Evolutionary conservation across 2,113 vertebrate genomes (phyloP).

Genomic region (Rafetus swinhoei): DNA sequence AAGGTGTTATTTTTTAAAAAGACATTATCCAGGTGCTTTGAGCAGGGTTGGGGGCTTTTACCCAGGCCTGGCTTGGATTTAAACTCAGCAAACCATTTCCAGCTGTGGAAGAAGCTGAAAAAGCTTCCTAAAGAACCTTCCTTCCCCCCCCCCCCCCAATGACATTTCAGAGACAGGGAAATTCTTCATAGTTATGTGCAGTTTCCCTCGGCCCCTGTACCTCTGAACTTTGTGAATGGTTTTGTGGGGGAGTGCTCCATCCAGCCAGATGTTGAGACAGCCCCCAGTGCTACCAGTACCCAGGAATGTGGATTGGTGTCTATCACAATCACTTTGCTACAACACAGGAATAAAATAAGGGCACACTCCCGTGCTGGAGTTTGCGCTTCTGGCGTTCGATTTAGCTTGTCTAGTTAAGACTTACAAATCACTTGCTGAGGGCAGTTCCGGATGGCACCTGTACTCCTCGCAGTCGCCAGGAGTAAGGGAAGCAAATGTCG

Average conservation of each 20-base stretch:
- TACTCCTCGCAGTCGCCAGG: no score
- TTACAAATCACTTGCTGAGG: no score
- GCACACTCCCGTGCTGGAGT: no score
- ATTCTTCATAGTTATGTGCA: neutral
- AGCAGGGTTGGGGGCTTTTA: neutral
- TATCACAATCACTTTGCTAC: neutral
- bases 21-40: neutral
- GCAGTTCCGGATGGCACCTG: no score
- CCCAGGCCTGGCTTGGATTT: neutral
- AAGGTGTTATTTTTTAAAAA: neutral
- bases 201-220: neutral
- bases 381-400: no score
- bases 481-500: no score
- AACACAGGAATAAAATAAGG: neutral
- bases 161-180: neutral
- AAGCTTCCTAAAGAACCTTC: neutral
- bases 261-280: neutral
- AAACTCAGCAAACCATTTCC: neutral
- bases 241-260: neutral
- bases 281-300: no score
- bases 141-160: neutral
- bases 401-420: no score
- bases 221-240: neutral
- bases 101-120: neutral
- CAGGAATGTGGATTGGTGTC: neutral